Evolutionary conservation across 1,140 invertebrate genomes (phyloP).

Genomic region (Amyelois transitella): DNA sequence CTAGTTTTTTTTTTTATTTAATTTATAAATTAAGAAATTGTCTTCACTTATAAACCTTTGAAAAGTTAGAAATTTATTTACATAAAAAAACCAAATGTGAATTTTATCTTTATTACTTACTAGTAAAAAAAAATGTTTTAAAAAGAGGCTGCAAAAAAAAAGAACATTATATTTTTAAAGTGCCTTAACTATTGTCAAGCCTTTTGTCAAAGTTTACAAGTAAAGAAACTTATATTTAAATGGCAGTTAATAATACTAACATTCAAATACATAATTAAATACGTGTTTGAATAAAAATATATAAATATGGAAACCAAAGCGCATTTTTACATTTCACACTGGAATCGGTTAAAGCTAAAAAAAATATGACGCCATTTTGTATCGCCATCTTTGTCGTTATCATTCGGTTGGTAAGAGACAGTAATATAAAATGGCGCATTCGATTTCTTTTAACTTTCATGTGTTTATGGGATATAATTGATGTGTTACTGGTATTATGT

Average conservation of each 20-base stretch:
- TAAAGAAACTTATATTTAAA: conserved; percentile 14
- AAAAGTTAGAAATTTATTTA: background rate
- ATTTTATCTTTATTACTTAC: too few relatives aligned
- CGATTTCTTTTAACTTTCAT: too few relatives aligned
- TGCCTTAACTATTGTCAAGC: background rate
- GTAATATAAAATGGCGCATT: too few relatives aligned
- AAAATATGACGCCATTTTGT: too few relatives aligned
- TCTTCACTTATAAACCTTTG: background rate
- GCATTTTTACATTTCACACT: background rate
- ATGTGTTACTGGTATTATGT: too few relatives aligned
- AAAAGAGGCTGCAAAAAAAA: background rate
- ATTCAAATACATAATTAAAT: conserved; percentile 19
- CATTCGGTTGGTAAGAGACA: too few relatives aligned
- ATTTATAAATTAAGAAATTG: conserved; percentile 9
- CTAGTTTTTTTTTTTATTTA: conserved; percentile 17
- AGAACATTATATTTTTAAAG: background rate
- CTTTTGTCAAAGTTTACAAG: conserved; percentile 6
- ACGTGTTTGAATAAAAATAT: background rate
- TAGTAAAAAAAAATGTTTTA: background rate
- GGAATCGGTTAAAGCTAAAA: background rate
- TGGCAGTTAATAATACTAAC: conserved; percentile 22
- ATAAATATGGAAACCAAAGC: conserved; percentile 16
- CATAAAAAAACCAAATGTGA: too few relatives aligned
- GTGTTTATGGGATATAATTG: too few relatives aligned
- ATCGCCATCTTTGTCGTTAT: too few relatives aligned